phyloP scores from a whole-genome alignment of 2,113 vertebrate species.

The Rhombomys opimus region DNA sequence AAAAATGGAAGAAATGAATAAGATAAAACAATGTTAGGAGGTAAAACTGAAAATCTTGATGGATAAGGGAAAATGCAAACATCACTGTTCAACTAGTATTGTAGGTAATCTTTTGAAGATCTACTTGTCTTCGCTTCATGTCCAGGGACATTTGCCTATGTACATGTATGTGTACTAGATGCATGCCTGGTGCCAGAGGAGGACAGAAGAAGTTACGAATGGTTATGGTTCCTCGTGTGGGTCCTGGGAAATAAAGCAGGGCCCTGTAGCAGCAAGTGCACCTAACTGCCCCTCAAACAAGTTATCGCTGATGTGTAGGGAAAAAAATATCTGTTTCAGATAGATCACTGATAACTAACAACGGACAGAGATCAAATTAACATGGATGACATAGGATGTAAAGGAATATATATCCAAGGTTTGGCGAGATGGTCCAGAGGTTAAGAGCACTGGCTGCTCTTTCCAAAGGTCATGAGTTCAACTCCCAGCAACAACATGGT shows the following conservation, averaged over 20 bases:
- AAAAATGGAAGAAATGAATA: not conserved
- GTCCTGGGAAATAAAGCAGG: not conserved
- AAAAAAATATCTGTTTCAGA: not conserved
- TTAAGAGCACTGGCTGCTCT: too few relatives aligned
- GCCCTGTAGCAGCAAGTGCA: not conserved
- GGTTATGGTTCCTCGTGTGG: not conserved
- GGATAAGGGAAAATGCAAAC: not conserved
- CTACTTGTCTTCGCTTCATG: not conserved
- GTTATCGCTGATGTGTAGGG: not conserved
- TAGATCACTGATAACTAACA: not conserved
- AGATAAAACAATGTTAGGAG: not conserved
- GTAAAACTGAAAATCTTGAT: not conserved
- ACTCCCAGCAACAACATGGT: too few relatives aligned
- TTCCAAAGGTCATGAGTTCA: too few relatives aligned
- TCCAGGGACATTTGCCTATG: not conserved
- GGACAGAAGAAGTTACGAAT: not conserved
- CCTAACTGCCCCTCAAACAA: not conserved
- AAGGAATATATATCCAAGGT: not conserved
- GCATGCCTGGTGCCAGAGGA: not conserved
- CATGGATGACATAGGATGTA: not conserved
- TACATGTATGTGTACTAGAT: not conserved
- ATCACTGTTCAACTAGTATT: not conserved
- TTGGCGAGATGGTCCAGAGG: too few relatives aligned
- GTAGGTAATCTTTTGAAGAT: not conserved
- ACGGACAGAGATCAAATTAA: conserved; percentile 16